These are phyloP conservation scores for Oryzaephilus surinamensis DNA, from an alignment of 1,140 invertebrate species.

Conservation along the genomic window DNA sequence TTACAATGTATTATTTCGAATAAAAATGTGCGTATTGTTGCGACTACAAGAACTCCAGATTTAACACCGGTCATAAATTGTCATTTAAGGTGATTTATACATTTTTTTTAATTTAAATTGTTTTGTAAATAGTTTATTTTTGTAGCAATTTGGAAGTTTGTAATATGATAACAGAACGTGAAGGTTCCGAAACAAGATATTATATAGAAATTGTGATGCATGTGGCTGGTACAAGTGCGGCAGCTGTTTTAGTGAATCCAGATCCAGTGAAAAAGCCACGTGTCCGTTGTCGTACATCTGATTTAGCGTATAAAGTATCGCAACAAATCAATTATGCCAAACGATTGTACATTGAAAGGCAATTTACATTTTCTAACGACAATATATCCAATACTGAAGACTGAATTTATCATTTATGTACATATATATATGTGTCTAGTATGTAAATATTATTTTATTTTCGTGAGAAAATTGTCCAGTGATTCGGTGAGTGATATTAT, in stretches of 20 bases:
- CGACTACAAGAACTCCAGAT: constrained; percentile 37
- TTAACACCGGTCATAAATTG: constrained; percentile 54
- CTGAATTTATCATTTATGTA: too few relatives aligned
- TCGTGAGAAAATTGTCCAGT: too few relatives aligned
- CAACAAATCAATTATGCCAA: constrained; percentile 71
- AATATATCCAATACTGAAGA: constrained; percentile 31
- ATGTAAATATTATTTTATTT: too few relatives aligned
- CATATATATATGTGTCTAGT: too few relatives aligned
- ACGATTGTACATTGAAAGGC: constrained; percentile 70
- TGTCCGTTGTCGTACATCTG: constrained; percentile 70
- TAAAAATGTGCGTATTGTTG: constrained; percentile 68
- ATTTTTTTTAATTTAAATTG: background rate
- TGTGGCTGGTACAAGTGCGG: constrained; percentile 38
- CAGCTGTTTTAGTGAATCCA: constrained; percentile 35
- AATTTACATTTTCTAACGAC: constrained; percentile 43
- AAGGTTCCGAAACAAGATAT: constrained; percentile 41
- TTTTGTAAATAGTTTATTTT: constrained; percentile 26
- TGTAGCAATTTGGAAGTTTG: constrained; percentile 49
- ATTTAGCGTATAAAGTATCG: constrained; percentile 67
- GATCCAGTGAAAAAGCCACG: constrained; percentile 57
- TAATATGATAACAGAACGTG: constrained; percentile 42
- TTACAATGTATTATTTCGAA: constrained; percentile 65
- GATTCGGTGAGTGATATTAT: too few relatives aligned
- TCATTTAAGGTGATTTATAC: constrained; percentile 44
- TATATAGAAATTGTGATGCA: constrained; percentile 71